Evolutionary conservation across 2,797 vertebrate genomes (phyloP), one percentile per base, ranked within the genome.

Genomic region (Hydrophis major): DNA sequence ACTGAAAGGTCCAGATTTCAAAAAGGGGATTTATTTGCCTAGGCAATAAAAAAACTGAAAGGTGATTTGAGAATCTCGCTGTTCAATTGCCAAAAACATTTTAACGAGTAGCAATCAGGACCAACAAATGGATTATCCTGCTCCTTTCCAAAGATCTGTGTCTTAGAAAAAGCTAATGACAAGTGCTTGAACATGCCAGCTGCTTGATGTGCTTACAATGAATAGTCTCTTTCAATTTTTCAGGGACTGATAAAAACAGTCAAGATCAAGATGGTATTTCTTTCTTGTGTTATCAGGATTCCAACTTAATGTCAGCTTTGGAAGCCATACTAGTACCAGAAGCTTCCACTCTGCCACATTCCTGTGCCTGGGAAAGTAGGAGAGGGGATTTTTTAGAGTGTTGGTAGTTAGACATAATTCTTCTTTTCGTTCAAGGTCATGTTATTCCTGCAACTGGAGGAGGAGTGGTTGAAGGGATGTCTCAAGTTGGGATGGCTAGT

Each of bases 71-170:
- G 28, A 92, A 12, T 16, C 96, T 94, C 88, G 89, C 14, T 90
- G 16, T 89, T 94, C 94, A 94, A 22, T 91, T 95, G 8, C 13
- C 25, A 32, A 6, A 63, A 93, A 16, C 25, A 92, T 92, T 96
- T 96, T 92, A 93, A 53, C n/a, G 88, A 8, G 7, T 14, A 94
- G 88, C 50, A 93, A 94, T 91, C 2, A 94, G 94, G 93, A 94
- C 88, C 90, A 94, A 88, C 0, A 93, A 95, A 91, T 86, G 0
- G 22, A 57, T 27, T 83, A 89, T 87, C 12, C 22, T 66, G 12
- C 16, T 28, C 63, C 37, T 50, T 59, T 20, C 4, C 7, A 28
- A 32, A 74, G 90, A 87, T 53, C 92, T 90, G 91, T 27, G 63
- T 88, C 50, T 88, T 89, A 32, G 56, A 50, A 37, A 66, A 92